Percentiles rank a stretch among this genome's conserved stretches.
These are phyloP conservation scores for Drosophila recens DNA, from an alignment of 2,888 invertebrate genomes.

Conservation along the genomic window DNA sequence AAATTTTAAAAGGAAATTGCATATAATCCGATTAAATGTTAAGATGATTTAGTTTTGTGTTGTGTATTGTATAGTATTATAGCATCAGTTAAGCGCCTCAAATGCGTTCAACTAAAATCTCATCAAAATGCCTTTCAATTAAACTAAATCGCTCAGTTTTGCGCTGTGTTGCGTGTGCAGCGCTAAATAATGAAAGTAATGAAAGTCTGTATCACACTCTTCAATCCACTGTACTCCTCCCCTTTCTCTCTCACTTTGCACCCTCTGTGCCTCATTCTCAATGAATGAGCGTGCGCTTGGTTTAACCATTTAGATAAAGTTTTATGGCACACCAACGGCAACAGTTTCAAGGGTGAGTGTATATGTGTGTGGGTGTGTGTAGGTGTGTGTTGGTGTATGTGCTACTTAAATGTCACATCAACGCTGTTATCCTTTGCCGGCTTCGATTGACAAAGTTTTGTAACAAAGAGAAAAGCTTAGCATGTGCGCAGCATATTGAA, in stretches of 20 bases:
- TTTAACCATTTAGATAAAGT: slow-evolving; percentile 78
- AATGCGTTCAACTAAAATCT: slow-evolving; percentile 67
- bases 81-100: slow-evolving; percentile 35
- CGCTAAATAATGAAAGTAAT: slow-evolving; percentile 73
- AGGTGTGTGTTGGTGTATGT: slow-evolving; percentile 13
- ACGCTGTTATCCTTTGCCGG: slow-evolving; percentile 58
- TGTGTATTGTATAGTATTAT: neutral
- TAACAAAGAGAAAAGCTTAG: slow-evolving; percentile 49
- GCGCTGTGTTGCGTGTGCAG: slow-evolving; percentile 49
- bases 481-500: slow-evolving; percentile 72
- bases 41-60: slow-evolving; percentile 12
- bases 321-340: slow-evolving; percentile 74
- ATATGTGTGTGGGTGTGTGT: slow-evolving; percentile 25
- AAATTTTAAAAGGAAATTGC: neutral
- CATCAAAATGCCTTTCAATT: slow-evolving; percentile 75
- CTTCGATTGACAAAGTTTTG: slow-evolving; percentile 73
- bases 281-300: slow-evolving; percentile 64
- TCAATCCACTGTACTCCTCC: slow-evolving; percentile 6
- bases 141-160: slow-evolving; percentile 70
- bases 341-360: slow-evolving; percentile 44
- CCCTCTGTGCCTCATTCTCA: slow-evolving; percentile 14
- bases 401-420: slow-evolving; percentile 62
- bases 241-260: neutral
- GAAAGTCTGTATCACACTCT: slow-evolving; percentile 52
- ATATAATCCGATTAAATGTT: slow-evolving; percentile 28